Evolutionary conservation across 2,113 vertebrate species (phyloP).

Genomic region (Coptodon bakossiorum): DNA sequence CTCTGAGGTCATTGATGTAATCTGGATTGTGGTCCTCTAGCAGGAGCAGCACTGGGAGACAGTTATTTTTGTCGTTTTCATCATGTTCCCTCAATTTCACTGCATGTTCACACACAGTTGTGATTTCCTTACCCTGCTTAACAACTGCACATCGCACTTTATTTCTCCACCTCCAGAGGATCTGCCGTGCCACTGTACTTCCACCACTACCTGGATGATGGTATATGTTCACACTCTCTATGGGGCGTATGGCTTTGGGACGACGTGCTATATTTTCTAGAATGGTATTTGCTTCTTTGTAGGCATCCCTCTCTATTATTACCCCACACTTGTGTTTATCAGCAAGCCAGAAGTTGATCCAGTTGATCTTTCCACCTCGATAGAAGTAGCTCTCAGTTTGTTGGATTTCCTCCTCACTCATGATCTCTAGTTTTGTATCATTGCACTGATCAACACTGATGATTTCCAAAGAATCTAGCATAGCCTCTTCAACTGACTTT

Average conservation of each 20-base stretch:
- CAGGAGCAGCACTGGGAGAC: slow-evolving; percentile 69
- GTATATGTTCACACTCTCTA: slow-evolving; percentile 68
- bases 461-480: slow-evolving; percentile 67
- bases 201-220: slow-evolving; percentile 76
- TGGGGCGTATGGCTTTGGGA: background rate
- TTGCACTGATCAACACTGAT: slow-evolving; percentile 66
- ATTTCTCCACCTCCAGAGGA: slow-evolving; percentile 68
- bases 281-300: slow-evolving; percentile 21
- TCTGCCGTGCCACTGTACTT: slow-evolving; percentile 72
- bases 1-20: slow-evolving; percentile 48
- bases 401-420: slow-evolving; percentile 43
- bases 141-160: slow-evolving; percentile 68
- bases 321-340: slow-evolving; percentile 54
- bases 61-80: slow-evolving; percentile 35
- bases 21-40: slow-evolving; percentile 67
- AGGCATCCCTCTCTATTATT: slow-evolving; percentile 67
- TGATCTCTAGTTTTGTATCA: slow-evolving; percentile 44
- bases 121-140: slow-evolving; percentile 37
- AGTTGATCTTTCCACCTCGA: slow-evolving; percentile 67
- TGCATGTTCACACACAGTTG: slow-evolving; percentile 59
- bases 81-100: slow-evolving; percentile 62
- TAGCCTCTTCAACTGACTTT: slow-evolving; percentile 48
- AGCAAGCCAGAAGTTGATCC: slow-evolving; percentile 74
- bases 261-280: slow-evolving; percentile 19
- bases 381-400: slow-evolving; percentile 69